phyloP scores from a whole-genome alignment of 2,888 invertebrate genomes.

The Hedychridium roseum region DNA sequence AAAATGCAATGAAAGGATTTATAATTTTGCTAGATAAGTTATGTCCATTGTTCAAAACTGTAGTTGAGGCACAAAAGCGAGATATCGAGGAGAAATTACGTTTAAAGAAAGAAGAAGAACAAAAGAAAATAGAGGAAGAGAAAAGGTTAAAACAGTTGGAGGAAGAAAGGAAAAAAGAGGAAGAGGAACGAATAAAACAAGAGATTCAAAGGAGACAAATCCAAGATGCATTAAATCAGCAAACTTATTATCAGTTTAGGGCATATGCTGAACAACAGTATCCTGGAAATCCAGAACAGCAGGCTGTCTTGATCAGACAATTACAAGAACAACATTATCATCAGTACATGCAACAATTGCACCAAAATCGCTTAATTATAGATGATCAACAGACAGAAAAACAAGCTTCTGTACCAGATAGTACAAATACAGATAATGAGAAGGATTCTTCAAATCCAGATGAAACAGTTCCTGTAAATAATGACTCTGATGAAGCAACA shows the following conservation, averaged over 20 bases:
- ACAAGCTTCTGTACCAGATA: conserved; percentile 33
- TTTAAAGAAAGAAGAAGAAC: conserved; percentile 69
- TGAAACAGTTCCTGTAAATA: conserved; percentile 40
- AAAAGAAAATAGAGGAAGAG: conserved; percentile 68
- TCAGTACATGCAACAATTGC: conserved; percentile 96
- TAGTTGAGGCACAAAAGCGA: conserved; percentile 88
- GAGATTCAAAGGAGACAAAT: conserved; percentile 80
- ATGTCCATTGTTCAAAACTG: conserved; percentile 91
- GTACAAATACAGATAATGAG: conserved; percentile 25
- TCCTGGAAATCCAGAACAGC: conserved; percentile 85
- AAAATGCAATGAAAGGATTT: conserved; percentile 93
- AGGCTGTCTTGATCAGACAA: conserved; percentile 91
- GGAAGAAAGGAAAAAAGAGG: conserved; percentile 65
- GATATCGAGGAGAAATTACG: conserved; percentile 84
- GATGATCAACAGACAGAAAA: conserved; percentile 55
- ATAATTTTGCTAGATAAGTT: conserved; percentile 84
- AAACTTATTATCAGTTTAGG: conserved; percentile 89
- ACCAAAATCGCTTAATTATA: conserved; percentile 62
- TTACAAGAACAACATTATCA: conserved; percentile 99
- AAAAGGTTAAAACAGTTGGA: conserved; percentile 67
- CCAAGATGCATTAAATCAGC: conserved; percentile 95
- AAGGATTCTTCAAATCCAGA: conserved; percentile 21
- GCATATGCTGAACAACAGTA: conserved; percentile 95
- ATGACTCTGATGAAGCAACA: conserved; percentile 40
- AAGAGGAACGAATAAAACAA: conserved; percentile 72